Evolutionary conservation across 2,113 vertebrate genomes (phyloP).

Genomic region (Oceanodroma tethys): DNA sequence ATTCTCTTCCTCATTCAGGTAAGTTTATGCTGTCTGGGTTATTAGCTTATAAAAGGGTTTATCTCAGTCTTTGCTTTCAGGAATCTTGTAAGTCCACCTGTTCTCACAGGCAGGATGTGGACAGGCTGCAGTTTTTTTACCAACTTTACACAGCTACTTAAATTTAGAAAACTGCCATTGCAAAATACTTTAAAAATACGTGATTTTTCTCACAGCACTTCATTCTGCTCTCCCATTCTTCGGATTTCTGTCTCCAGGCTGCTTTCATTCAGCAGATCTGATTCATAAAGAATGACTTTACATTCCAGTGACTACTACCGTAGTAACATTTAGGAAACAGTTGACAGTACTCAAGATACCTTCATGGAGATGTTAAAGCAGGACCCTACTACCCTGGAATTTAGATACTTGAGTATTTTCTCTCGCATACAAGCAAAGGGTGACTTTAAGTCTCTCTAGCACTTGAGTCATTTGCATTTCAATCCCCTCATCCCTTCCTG

Average conservation of each 20-base stretch:
- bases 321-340: background rate
- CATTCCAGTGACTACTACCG: background rate
- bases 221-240: background rate
- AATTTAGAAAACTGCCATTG: background rate
- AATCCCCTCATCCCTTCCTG: background rate
- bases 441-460: background rate
- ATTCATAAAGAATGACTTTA: background rate
- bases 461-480: background rate
- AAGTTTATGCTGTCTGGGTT: background rate
- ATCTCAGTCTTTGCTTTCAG: background rate
- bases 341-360: background rate
- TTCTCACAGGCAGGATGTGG: background rate
- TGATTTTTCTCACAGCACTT: background rate
- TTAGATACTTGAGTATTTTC: background rate
- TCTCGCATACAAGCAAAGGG: background rate
- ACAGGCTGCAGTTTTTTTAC: background rate
- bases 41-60: background rate
- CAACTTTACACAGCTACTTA: background rate
- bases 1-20: constrained; percentile 84
- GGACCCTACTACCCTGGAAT: background rate
- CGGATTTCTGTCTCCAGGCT: background rate
- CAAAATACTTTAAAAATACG: background rate
- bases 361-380: background rate
- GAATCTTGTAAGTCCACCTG: background rate
- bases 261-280: background rate